phyloP scores from a whole-genome alignment of 2,888 invertebrate species.

The Mesopsocus fuscifrons region DNA sequence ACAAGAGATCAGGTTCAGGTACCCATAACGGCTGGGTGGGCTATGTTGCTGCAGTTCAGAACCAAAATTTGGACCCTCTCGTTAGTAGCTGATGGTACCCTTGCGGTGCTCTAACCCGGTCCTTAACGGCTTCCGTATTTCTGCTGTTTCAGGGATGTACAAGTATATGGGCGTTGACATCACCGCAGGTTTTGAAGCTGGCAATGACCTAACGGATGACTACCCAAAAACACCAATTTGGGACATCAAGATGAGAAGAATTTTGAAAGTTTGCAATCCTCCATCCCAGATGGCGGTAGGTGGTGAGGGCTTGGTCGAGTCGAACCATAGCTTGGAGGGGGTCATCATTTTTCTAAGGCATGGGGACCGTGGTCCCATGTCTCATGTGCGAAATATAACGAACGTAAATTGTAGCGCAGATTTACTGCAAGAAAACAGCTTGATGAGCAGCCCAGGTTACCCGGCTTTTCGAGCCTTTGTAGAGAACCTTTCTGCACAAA shows the following conservation, averaged over 20 bases:
- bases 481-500: constrained; percentile 26
- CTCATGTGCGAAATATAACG: constrained; percentile 59
- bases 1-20: too few species aligned
- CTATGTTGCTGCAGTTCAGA: too few species aligned
- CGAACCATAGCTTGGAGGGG: constrained; percentile 45
- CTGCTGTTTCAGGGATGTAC: constrained; percentile 50
- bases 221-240: constrained; percentile 28
- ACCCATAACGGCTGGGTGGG: too few species aligned
- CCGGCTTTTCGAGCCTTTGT: constrained; percentile 30
- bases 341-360: constrained; percentile 63
- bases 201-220: constrained; percentile 21
- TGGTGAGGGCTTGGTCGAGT: constrained; percentile 41
- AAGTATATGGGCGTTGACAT: constrained; percentile 51
- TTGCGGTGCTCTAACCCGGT: too few species aligned
- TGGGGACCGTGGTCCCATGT: constrained; percentile 75
- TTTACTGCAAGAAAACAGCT: constrained; percentile 17
- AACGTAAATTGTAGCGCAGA: constrained; percentile 54
- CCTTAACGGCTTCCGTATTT: too few species aligned
- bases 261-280: constrained; percentile 51
- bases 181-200: constrained; percentile 23
- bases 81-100: too few species aligned
- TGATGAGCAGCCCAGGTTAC: constrained; percentile 15
- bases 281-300: constrained; percentile 45
- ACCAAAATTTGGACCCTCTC: too few species aligned
- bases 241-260: constrained; percentile 41